A percentile compares a stretch with the other conserved stretches of the same genome.
Evolutionary conservation across 2,113 vertebrate species (phyloP).

Genomic region (Picathartes gymnocephalus): DNA sequence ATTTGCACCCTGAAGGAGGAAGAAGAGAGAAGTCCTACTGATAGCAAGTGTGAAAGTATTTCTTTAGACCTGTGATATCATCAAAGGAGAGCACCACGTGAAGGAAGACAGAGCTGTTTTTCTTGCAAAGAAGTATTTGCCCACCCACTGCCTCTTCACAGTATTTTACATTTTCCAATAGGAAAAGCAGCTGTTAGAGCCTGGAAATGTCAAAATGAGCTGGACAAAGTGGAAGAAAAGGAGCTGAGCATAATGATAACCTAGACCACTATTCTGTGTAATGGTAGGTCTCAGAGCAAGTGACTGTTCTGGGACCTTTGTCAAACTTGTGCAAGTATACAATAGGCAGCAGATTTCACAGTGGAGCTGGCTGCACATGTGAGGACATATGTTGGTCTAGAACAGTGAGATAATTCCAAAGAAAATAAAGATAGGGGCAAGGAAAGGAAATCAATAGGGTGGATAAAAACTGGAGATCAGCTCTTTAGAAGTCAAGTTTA

Average conservation of each 20-base stretch:
- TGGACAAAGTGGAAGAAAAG: not conserved
- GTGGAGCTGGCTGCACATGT: not conserved
- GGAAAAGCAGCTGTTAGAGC: not conserved
- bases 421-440: not conserved
- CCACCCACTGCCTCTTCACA: not conserved
- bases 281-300: not conserved
- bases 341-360: not conserved
- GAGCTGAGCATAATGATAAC: not conserved
- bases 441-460: not conserved
- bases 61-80: not conserved
- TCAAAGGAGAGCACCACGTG: not conserved
- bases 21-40: not conserved
- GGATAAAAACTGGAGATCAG: not conserved
- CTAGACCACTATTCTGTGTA: not conserved
- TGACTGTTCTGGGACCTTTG: not conserved
- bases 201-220: not conserved
- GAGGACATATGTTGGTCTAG: not conserved
- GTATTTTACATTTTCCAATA: not conserved
- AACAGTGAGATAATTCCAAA: not conserved
- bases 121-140: not conserved
- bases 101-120: not conserved
- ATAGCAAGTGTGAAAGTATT: not conserved
- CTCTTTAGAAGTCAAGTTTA: not conserved
- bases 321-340: not conserved
- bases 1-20: not conserved